These are phyloP conservation scores for Julus scanicus DNA, from an alignment of 2,888 invertebrate species.

Conservation along the genomic window DNA sequence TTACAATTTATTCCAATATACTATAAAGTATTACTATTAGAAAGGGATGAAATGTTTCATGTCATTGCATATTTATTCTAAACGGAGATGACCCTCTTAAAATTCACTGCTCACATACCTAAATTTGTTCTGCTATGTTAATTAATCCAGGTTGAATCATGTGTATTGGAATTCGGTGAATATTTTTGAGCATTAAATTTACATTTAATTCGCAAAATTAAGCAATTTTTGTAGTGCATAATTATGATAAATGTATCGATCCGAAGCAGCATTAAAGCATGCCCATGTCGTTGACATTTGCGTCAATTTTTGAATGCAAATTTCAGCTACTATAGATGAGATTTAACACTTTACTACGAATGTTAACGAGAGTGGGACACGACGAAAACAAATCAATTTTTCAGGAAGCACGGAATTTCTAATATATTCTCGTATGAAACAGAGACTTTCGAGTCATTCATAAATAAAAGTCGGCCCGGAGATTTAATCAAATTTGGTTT, in stretches of 20 bases:
- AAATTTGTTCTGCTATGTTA: no score
- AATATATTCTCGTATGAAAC: not conserved
- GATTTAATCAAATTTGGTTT: not conserved
- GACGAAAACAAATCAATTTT: not conserved
- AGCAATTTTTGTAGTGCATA: not conserved
- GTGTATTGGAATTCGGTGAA: no score
- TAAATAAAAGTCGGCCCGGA: not conserved
- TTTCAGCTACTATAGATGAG: not conserved
- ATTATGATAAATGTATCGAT: not conserved
- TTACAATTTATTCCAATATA: not conserved
- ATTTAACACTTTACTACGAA: not conserved
- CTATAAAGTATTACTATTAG: no score
- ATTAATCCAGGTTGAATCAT: no score
- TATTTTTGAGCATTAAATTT: no score
- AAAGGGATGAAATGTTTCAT: no score
- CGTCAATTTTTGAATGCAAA: slow-evolving; percentile 5
- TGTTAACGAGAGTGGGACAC: not conserved
- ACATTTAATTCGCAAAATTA: not conserved
- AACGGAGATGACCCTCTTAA: no score
- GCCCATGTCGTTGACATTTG: not conserved
- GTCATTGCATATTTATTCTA: no score
- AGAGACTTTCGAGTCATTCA: not conserved
- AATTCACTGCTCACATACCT: no score
- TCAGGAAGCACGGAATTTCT: not conserved
- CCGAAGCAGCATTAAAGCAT: not conserved